Percentiles rank a stretch among this genome's conserved stretches.
phyloP scores from a whole-genome alignment of 2,888 invertebrate species.

The Taphrorychus bicolor region DNA sequence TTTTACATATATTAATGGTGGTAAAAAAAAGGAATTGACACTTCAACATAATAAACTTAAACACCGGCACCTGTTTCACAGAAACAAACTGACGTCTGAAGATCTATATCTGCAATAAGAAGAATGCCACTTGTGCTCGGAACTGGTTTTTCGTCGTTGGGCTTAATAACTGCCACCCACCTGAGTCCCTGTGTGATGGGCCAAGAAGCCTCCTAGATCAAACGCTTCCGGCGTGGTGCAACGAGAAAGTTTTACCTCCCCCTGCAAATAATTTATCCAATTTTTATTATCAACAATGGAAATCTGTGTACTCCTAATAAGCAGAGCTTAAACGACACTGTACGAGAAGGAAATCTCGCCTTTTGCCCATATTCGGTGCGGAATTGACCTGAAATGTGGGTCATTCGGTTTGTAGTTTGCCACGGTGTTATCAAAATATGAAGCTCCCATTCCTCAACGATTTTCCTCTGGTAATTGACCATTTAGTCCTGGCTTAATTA shows the following conservation, averaged over 20 bases:
- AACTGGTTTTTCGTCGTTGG: slow-evolving; percentile 19
- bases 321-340: slow-evolving; percentile 41
- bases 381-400: slow-evolving; percentile 46
- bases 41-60: slow-evolving; percentile 4
- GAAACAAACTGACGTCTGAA: slow-evolving; percentile 27
- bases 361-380: slow-evolving; percentile 47
- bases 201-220: too few species aligned
- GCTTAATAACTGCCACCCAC: slow-evolving; percentile 34
- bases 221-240: background rate
- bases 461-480: slow-evolving; percentile 27
- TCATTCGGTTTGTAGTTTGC: slow-evolving; percentile 43
- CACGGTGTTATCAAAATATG: slow-evolving; percentile 45
- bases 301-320: slow-evolving; percentile 43
- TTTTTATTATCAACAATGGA: slow-evolving; percentile 35
- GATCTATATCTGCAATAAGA: slow-evolving; percentile 35
- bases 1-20: background rate
- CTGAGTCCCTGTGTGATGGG: background rate
- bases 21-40: background rate
- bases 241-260: background rate
- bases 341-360: slow-evolving; percentile 46
- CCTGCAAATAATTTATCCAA: slow-evolving; percentile 18
- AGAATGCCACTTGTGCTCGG: slow-evolving; percentile 31
- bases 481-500: slow-evolving; percentile 31
- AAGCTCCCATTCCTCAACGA: slow-evolving; percentile 25
- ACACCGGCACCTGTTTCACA: slow-evolving; percentile 14